Percentiles rank a stretch among this genome's conserved stretches.
Evolutionary conservation across 1,140 invertebrate genomes (phyloP).

Genomic region (Cyclina sinensis): DNA sequence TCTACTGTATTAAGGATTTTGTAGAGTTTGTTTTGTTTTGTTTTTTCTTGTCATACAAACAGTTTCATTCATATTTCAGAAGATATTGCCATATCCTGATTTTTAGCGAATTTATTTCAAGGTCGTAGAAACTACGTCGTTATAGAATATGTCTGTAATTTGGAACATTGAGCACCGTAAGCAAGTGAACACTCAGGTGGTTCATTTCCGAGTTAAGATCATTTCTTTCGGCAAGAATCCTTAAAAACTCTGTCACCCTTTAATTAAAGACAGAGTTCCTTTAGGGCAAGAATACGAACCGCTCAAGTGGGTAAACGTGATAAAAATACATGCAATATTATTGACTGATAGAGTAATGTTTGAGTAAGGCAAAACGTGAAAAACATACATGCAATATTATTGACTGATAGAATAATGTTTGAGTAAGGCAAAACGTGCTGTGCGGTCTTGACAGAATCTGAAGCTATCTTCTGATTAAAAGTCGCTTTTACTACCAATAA

Average conservation of each 20-base stretch:
- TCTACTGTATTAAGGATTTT: too few species aligned
- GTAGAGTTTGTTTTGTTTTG: too few species aligned
- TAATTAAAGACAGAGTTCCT: slow-evolving; percentile 15
- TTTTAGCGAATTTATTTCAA: neutral
- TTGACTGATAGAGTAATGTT: neutral
- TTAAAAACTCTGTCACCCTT: neutral
- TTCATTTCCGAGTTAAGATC: neutral
- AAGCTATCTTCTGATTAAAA: too few species aligned
- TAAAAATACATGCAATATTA: neutral
- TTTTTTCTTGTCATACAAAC: too few species aligned
- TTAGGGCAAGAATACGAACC: neutral
- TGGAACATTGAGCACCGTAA: neutral
- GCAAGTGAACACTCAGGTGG: neutral
- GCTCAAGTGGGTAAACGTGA: neutral
- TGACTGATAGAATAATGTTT: neutral
- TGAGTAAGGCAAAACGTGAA: neutral
- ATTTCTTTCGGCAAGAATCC: neutral
- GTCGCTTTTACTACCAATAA: too few species aligned
- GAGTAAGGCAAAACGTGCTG: too few species aligned
- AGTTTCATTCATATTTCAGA: too few species aligned
- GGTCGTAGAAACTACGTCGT: neutral
- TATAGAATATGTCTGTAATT: too few species aligned
- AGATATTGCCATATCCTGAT: too few species aligned
- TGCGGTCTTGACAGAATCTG: too few species aligned
- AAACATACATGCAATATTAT: neutral